Evolutionary conservation across 2,113 vertebrate species (phyloP).

Genomic region (Megalops atlanticus): DNA sequence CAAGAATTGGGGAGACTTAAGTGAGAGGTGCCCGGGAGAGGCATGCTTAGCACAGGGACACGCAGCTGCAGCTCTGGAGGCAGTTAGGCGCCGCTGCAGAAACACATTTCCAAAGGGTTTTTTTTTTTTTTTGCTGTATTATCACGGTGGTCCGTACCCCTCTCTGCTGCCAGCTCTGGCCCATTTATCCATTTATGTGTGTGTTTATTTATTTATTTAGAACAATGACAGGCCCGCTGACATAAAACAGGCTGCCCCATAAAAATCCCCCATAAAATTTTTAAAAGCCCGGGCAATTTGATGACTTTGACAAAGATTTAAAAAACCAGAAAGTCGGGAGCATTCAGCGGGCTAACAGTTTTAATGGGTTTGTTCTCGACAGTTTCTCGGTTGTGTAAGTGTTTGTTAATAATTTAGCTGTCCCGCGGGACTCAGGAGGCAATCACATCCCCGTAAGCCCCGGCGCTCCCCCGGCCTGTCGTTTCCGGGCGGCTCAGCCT

Average conservation of each 20-base stretch:
- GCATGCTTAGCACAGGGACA: conserved; percentile 55
- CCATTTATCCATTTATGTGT: conserved; percentile 46
- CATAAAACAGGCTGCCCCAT: conserved; percentile 20
- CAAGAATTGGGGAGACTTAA: conserved; percentile 66
- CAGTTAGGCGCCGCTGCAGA: not conserved
- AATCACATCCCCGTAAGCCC: conserved; percentile 49
- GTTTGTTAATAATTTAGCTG: conserved; percentile 73
- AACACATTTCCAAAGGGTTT: not conserved
- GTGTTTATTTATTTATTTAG: conserved; percentile 52
- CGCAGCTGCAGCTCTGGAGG: not conserved
- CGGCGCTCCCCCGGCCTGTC: conserved; percentile 47
- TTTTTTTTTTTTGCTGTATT: conserved; percentile 24
- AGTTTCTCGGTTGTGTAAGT: conserved; percentile 67
- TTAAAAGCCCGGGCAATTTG: conserved; percentile 45
- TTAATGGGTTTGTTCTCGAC: conserved; percentile 74
- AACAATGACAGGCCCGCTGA: conserved; percentile 44
- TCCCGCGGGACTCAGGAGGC: conserved; percentile 60
- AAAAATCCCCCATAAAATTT: conserved; percentile 25
- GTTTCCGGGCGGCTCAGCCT: conserved; percentile 46
- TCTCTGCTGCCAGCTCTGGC: conserved; percentile 34
- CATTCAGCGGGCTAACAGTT: conserved; percentile 63
- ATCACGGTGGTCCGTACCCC: conserved; percentile 19
- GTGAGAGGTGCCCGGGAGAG: conserved; percentile 60
- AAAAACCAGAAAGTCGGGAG: conserved; percentile 57
- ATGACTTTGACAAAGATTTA: conserved; percentile 66